Conservation (phyloP, 2,113 vertebrate genomes). For the Xiphophorus couchianus region DNA sequence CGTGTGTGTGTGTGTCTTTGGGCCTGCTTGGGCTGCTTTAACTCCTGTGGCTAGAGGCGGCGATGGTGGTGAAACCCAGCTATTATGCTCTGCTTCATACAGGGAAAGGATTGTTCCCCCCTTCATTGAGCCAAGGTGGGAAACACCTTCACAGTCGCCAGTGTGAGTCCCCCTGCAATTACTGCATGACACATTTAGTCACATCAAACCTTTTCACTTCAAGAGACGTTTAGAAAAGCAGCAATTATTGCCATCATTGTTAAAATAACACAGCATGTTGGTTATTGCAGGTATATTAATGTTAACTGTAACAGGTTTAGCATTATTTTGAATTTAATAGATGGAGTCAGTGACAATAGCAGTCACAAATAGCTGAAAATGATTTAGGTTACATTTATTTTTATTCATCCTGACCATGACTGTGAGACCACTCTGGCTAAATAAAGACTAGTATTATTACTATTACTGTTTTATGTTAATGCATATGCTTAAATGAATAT, state of each 20-base stretch:
- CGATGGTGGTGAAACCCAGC: constrained; percentile 42
- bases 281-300: not conserved
- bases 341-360: no score
- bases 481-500: not conserved
- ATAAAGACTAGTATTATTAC: no score
- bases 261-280: not conserved
- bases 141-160: constrained; percentile 30
- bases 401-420: not conserved
- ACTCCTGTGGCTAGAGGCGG: constrained; percentile 55
- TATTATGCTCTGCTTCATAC: constrained; percentile 52
- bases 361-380: not conserved
- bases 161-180: constrained; percentile 25
- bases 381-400: not conserved
- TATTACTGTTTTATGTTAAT: not conserved
- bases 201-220: not conserved
- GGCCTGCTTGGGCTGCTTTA: constrained; percentile 49
- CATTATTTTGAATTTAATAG: not conserved
- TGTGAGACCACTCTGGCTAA: no score
- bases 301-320: not conserved
- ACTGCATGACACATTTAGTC: not conserved
- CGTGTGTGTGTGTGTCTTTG: constrained; percentile 8
- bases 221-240: not conserved
- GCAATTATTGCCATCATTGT: not conserved
- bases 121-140: constrained; percentile 18
- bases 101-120: constrained; percentile 49